Conservation (phyloP, 1,140 invertebrate genomes). For the Temnothorax longispinosus region DNA sequence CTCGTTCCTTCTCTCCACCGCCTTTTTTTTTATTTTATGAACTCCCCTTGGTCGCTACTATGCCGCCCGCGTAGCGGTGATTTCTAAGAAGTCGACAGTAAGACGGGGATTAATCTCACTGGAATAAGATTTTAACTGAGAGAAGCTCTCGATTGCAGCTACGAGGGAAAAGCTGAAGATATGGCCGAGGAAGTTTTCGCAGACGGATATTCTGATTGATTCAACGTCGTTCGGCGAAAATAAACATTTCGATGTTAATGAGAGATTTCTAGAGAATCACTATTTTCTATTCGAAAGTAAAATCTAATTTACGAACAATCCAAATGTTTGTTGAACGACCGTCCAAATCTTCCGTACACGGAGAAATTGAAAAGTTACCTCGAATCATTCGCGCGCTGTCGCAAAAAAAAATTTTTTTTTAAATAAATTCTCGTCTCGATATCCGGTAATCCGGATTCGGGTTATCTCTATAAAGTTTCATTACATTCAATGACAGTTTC, state of each 20-base stretch:
- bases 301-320: not conserved
- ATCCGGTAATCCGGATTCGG: not conserved
- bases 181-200: not conserved
- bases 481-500: slow-evolving; percentile 29
- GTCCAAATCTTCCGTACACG: not conserved
- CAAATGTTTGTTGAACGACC: slow-evolving; percentile 2
- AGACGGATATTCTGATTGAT: slow-evolving; percentile 17
- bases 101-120: slow-evolving; percentile 66
- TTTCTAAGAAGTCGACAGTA: slow-evolving; percentile 34
- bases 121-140: slow-evolving; percentile 47
- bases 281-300: slow-evolving; percentile 16
- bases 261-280: slow-evolving; percentile 25
- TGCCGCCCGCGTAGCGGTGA: slow-evolving; percentile 22
- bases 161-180: not conserved
- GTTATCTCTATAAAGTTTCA: not conserved
- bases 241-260: slow-evolving; percentile 38
- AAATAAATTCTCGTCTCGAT: slow-evolving; percentile 16
- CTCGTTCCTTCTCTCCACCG: not conserved
- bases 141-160: not conserved
- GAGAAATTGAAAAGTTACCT: not conserved
- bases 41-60: not conserved
- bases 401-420: not conserved
- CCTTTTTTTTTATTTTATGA: not conserved
- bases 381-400: not conserved
- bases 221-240: slow-evolving; percentile 17